Evolutionary conservation across 1,140 invertebrate species (phyloP).

Genomic region (Myzus persicae): DNA sequence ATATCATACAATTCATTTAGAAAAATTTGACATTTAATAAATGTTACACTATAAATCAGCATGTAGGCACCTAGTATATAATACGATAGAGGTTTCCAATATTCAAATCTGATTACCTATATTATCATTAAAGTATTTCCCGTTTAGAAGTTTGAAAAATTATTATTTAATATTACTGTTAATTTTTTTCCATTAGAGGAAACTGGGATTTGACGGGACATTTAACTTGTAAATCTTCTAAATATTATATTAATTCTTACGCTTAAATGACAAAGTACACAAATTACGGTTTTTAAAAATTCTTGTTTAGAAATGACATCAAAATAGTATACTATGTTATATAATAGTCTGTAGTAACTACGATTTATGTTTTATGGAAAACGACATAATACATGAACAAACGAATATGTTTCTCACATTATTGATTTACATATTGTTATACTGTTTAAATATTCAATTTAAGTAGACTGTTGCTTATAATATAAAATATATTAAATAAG

Average conservation of each 20-base stretch:
- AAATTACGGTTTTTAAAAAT: neutral
- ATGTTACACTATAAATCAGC: too few species aligned
- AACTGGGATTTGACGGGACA: neutral
- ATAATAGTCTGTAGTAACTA: neutral
- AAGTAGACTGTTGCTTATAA: neutral
- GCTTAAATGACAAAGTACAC: neutral
- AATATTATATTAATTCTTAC: neutral
- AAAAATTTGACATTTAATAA: neutral
- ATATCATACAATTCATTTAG: neutral
- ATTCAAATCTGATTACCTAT: neutral
- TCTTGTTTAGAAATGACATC: neutral
- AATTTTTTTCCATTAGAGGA: neutral
- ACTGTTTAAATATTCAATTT: neutral
- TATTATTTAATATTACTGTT: neutral
- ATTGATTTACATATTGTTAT: neutral
- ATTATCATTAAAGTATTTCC: neutral
- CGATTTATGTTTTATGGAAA: neutral
- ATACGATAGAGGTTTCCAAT: neutral
- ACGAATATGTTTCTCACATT: neutral
- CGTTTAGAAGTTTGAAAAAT: neutral
- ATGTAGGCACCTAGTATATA: too few species aligned
- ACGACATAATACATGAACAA: neutral
- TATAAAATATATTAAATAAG: neutral
- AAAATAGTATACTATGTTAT: neutral
- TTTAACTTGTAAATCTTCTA: neutral